Conservation (phyloP, 2,888 invertebrate genomes). For the Mesorhabditis belari region DNA sequence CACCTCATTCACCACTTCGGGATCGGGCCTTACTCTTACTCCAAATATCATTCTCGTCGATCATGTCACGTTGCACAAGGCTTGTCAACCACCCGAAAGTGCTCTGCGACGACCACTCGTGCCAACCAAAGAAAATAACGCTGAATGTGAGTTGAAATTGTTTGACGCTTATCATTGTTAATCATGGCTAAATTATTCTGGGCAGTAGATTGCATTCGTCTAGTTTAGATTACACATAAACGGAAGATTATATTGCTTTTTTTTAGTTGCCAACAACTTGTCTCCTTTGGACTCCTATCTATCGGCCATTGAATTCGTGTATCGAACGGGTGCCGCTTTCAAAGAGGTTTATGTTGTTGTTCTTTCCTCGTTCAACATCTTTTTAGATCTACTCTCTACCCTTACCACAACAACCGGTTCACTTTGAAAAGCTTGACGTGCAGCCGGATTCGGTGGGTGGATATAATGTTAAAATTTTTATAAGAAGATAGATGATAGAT, state of each 20-base stretch:
- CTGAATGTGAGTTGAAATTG: too few species aligned
- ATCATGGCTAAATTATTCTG: too few species aligned
- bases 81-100: conserved; percentile 1
- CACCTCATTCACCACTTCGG: neutral
- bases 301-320: neutral
- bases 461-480: too few species aligned
- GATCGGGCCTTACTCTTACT: conserved; percentile 1
- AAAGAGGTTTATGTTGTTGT: neutral
- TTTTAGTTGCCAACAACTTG: neutral
- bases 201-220: too few species aligned
- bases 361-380: neutral
- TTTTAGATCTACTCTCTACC: neutral
- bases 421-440: too few species aligned
- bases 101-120: too few species aligned
- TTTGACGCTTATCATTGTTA: too few species aligned
- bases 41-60: conserved; percentile 2
- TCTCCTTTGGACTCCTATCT: neutral
- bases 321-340: neutral
- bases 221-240: too few species aligned
- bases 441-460: too few species aligned
- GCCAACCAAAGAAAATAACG: too few species aligned
- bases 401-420: neutral
- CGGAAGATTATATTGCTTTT: neutral
- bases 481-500: too few species aligned
- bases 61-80: conserved; percentile 2